Conservation (phyloP, 2,888 invertebrate genomes). For the Latrodectus elegans region DNA sequence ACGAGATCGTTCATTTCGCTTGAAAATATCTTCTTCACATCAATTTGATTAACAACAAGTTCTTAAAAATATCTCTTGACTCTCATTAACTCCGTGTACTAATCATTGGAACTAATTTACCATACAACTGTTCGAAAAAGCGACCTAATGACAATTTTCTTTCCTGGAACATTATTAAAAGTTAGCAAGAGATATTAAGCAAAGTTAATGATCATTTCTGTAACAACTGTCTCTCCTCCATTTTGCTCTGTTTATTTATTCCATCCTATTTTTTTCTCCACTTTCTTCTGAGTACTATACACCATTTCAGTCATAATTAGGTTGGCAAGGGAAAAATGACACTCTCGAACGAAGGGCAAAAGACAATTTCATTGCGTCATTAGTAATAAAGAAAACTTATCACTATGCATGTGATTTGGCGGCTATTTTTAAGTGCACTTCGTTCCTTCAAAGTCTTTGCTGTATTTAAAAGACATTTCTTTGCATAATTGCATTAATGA, state of each 20-base stretch:
- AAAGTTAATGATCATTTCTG: constrained; percentile 38
- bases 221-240: constrained; percentile 17
- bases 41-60: constrained; percentile 40
- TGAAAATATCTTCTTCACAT: constrained; percentile 1
- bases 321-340: constrained; percentile 38
- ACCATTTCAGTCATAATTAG: constrained; percentile 32
- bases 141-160: constrained; percentile 52
- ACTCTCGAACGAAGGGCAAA: neutral
- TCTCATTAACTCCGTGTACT: constrained; percentile 41
- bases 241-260: neutral
- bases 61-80: constrained; percentile 12
- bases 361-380: too few relatives aligned
- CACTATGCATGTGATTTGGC: too few relatives aligned
- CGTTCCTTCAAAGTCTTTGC: too few relatives aligned
- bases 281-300: constrained; percentile 3
- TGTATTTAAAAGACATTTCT: too few relatives aligned
- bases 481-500: too few relatives aligned
- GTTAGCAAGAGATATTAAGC: constrained; percentile 34
- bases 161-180: constrained; percentile 45
- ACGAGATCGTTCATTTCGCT: too few relatives aligned
- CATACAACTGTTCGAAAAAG: constrained; percentile 38
- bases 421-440: too few relatives aligned
- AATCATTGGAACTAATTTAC: constrained; percentile 52
- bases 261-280: neutral
- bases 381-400: too few relatives aligned